Evolutionary conservation across 1,140 invertebrate genomes (phyloP), one percentile per base, ranked within the genome.

Genomic region (Tachypleus tridentatus): DNA sequence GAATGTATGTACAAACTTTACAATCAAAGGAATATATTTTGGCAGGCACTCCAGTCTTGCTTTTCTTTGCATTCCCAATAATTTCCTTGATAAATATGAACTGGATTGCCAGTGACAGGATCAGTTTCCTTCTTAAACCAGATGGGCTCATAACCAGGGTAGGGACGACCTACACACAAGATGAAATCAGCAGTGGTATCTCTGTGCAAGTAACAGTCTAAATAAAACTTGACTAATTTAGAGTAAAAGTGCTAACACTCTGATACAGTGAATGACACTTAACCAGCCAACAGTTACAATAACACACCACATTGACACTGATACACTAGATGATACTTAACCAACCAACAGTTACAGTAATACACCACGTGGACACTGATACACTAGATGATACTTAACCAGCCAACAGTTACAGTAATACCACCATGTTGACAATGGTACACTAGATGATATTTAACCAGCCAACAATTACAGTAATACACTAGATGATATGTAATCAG

Each of bases 51-150:
- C 94, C 96, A 99, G 77, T 98, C 87, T 73, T 87, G 83, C 67
- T 82, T 86, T 67, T 83, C 82, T 80, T 99, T 99, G 75, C 84
- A 86, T 63, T 89, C 81, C 97, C 97, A 99, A 80, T 99, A 99
- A 70, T 86, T 84, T 65, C 87, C 86, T 67, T 84, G 91, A 78
- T 86, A 97, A 59, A 89, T 79, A 74, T 97, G 92, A 64, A 91
- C 86, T 64, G 89, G 80, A 70, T 85, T 85, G 56, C 89, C 89
- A 58, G 89, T 91, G 53, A 82, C 82, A 52, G 84, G 82, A 76
- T 94, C 91, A 69, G 86, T 84, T 69, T 87, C 82, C 73, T 91
- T 88, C 67, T 80, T 83, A 78, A 99, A 99, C 97, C 97, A 99
- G 54, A 87, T 75, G 5, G 97, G 92, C 71, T 87, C 82, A 68